Evolutionary conservation across 2,113 vertebrate genomes (phyloP).

Genomic region (Tangachromis dhanisi): DNA sequence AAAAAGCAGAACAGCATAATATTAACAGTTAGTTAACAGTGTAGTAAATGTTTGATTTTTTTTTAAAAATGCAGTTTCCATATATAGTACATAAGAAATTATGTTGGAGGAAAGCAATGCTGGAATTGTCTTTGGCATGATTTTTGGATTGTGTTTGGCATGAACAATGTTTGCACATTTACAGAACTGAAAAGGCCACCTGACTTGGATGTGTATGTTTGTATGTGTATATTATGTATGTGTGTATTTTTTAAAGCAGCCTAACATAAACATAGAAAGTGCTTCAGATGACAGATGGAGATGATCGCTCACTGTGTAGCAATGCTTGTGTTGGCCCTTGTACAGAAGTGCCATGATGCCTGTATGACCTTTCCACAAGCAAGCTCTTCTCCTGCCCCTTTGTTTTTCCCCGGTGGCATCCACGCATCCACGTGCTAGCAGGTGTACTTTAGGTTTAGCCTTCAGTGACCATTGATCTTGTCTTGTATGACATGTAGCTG

Average conservation of each 20-base stretch:
- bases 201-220: constrained; percentile 6
- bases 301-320: constrained; percentile 24
- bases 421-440: neutral
- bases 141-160: neutral
- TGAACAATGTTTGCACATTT: neutral
- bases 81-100: neutral
- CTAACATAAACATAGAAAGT: neutral
- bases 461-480: constrained; percentile 41
- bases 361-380: constrained; percentile 9
- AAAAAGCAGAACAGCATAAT: neutral
- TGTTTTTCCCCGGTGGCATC: neutral
- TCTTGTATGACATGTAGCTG: constrained; percentile 38
- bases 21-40: neutral
- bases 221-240: neutral
- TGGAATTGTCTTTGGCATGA: neutral
- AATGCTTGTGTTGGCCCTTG: constrained; percentile 16
- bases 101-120: neutral
- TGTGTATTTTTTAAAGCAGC: neutral
- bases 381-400: neutral
- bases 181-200: constrained; percentile 11
- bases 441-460: neutral
- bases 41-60: neutral
- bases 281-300: constrained; percentile 36
- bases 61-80: neutral
- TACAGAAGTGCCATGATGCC: constrained; percentile 42